Percentiles rank a stretch among this genome's conserved stretches.
phyloP scores from a whole-genome alignment of 2,888 invertebrate species.

The Drosophila setosimentum region DNA sequence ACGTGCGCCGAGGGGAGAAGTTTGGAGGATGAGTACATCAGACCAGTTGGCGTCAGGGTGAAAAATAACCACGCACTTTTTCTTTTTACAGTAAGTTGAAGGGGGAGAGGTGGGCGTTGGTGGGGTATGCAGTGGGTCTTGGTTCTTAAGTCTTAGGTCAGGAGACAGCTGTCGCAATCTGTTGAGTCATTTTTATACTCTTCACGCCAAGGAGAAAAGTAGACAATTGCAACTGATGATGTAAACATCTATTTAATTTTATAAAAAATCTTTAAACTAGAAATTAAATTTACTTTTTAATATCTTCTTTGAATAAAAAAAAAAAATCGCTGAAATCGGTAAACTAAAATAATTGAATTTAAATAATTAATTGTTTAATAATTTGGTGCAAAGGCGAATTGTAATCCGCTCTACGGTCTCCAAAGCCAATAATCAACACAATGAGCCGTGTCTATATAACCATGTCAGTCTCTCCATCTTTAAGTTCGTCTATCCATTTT shows the following conservation, averaged over 20 bases:
- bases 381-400: too few relatives aligned
- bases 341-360: too few relatives aligned
- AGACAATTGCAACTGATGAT: not conserved
- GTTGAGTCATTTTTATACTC: slow-evolving; percentile 35
- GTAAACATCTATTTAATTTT: too few relatives aligned
- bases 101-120: not conserved
- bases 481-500: not conserved
- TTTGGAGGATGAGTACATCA: slow-evolving; percentile 4
- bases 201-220: not conserved
- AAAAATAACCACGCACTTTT: slow-evolving; percentile 57
- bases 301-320: too few relatives aligned
- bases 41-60: slow-evolving; percentile 62
- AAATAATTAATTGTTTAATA: too few relatives aligned
- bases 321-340: too few relatives aligned
- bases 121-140: not conserved
- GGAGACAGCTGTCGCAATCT: slow-evolving; percentile 58
- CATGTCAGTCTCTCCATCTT: not conserved
- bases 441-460: not conserved
- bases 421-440: not conserved
- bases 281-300: too few relatives aligned
- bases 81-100: not conserved
- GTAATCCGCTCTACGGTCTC: too few relatives aligned
- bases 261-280: too few relatives aligned
- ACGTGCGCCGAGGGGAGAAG: slow-evolving; percentile 49
- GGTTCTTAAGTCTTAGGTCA: slow-evolving; percentile 25